Evolutionary conservation across 92 coral and sea anemone species (phyloP).

Genomic region (Montipora capitata): DNA sequence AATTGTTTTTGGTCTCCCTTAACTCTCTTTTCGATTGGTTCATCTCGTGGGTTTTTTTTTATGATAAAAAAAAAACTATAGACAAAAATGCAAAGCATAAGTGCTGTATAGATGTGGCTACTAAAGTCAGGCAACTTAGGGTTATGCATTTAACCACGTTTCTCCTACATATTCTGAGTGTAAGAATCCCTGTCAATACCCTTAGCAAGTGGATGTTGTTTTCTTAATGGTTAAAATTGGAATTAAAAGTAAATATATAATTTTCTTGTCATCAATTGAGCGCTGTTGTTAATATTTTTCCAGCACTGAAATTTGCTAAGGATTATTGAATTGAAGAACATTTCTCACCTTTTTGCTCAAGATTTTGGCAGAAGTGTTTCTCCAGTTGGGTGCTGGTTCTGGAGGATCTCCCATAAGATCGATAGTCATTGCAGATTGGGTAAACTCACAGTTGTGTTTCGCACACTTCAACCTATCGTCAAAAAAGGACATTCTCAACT

Average conservation of each 20-base stretch:
- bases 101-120: too few relatives aligned
- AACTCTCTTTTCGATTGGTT: too few relatives aligned
- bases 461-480: not conserved
- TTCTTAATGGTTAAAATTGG: too few relatives aligned
- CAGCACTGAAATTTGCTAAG: not conserved
- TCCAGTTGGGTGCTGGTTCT: slow-evolving; percentile 36
- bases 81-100: too few relatives aligned
- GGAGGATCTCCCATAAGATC: slow-evolving; percentile 11
- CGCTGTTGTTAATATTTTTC: not conserved
- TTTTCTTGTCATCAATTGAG: not conserved
- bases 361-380: slow-evolving; percentile 39
- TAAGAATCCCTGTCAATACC: too few relatives aligned
- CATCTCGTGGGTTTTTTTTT: too few relatives aligned
- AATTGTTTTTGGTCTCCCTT: too few relatives aligned
- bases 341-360: slow-evolving; percentile 29
- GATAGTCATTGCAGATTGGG: not conserved
- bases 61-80: too few relatives aligned
- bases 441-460: not conserved
- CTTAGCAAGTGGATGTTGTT: too few relatives aligned
- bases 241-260: not conserved
- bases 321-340: not conserved
- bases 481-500: not conserved
- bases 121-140: too few relatives aligned
- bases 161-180: too few relatives aligned
- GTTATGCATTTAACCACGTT: too few relatives aligned